Conservation (phyloP, 2,797 vertebrate genomes). For the Xenops minutus region DNA sequence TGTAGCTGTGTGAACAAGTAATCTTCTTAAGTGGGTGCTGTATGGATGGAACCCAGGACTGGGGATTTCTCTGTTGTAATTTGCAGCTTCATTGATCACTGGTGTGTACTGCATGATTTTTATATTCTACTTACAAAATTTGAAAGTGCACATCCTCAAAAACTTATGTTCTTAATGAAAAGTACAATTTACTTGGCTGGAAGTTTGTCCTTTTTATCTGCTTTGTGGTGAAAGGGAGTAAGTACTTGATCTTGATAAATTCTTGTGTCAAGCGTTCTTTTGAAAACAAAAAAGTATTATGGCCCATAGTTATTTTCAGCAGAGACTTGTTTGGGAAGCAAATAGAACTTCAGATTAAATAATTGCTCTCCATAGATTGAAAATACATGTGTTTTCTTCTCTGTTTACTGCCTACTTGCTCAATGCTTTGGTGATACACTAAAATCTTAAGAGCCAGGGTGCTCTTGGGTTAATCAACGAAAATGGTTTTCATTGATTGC, state of each 20-base stretch:
- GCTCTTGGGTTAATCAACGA: background rate
- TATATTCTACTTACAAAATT: background rate
- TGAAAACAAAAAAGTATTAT: background rate
- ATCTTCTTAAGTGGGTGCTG: background rate
- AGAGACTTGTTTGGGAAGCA: background rate
- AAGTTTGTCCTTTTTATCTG: background rate
- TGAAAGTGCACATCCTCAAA: background rate
- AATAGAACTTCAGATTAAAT: background rate
- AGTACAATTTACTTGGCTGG: background rate
- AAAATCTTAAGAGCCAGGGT: background rate
- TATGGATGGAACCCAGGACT: background rate
- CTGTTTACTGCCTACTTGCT: background rate
- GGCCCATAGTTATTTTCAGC: background rate
- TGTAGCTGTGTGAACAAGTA: background rate
- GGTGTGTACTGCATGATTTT: background rate
- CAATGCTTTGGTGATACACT: background rate
- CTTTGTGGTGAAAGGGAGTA: background rate
- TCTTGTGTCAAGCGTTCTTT: background rate
- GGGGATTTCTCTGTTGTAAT: background rate
- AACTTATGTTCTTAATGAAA: background rate
- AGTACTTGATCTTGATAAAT: background rate
- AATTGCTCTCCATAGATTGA: background rate
- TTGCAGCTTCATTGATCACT: background rate
- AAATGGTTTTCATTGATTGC: slow-evolving; percentile 23
- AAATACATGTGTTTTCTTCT: background rate